Base-by-base conservation (phyloP, 1,140 invertebrate genomes). In the Euura lappo region DNA sequence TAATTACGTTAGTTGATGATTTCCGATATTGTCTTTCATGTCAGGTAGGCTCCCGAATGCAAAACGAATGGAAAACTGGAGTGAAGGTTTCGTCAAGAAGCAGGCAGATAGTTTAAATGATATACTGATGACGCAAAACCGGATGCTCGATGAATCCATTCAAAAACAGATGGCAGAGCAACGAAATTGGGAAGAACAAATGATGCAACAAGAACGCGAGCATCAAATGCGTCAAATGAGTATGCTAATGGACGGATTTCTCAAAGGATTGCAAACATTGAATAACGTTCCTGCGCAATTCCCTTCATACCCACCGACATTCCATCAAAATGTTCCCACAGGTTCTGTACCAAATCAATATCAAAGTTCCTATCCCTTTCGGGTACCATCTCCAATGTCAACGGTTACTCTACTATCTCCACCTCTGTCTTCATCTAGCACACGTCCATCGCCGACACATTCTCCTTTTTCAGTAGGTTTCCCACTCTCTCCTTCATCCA, bases 111-210 rank as follows among this genome's bases (percentile, higher is more conserved):
- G 28, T 28, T 28, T 72, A 66, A 11, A n/a, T 2, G 65, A 65
- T 72, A 44, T 72, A 44, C 44, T 72, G 47, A 68, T 45, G 44
- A 65, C 66, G 47, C 66, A 72, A n/a, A 72, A 65, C 68, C 7
- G 68, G 6, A 72, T 69, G 43, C 71, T 67, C 43, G 68, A 67
- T 67, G 13, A 72, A 42, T 67, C 65, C 11, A 64, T 72, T 51
- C 47, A 67, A 69, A 42, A n/a, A 44, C 65, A 72, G 68, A 72
- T 72, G 71, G 65, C 43, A 66, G 66, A 69, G 4, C 71, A 72
- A 67, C 64, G 45, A 66, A 46, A 47, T 6, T 72, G 65, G n/a
- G 44, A 65, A 13, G 68, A 44, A 7, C 42, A 64, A 64, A 72
- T 72, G 46, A 69, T 72, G 46, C 65, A 72, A 28, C 66, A 72